Evolutionary conservation across 2,888 invertebrate species (phyloP), one percentile per base, ranked within the genome.

Genomic region (Automeris io): DNA sequence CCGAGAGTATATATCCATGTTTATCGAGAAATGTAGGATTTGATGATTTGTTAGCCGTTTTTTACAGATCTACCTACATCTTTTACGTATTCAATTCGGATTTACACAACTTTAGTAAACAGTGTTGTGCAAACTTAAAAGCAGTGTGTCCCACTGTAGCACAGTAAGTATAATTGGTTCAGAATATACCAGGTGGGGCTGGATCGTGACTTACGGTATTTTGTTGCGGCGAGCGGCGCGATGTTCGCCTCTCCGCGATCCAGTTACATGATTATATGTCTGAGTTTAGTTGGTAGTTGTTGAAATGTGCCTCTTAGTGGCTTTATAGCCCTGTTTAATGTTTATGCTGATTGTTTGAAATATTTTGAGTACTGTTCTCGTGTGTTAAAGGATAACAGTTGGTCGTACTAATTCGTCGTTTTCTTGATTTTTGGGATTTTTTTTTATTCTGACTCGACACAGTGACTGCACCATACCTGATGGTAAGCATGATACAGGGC

Each of bases 161-260:
- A 41, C 41, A 45, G 52, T 50, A 53, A 73, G 61, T 63, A 66
- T 77, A 79, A 77, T 78, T 76, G 77, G 73, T 77, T 72, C 51
- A 53, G 69, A 74, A 66, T 67, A 69, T 64, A 72, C 68, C 81
- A 82, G 81, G 81, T 83, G 82, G n/a, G n/a, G 56, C 56, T 60
- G 54, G 58, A 54, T 45, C 48, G 61, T 69, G 74, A 75, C 70
- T 73, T 70, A 73, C 67, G 60, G 51, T 29, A 29, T 29, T 29
- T 29, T 16, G 29, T 29, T 29, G 29, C 21, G 34, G 16, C 34
- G 34, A 34, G 29, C 16, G n/a, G 16, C 16, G 16, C 29, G 29
- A 4, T 29, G 29, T 19, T 33, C 33, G 33, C 22, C 34, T 13
- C 34, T 34, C 13, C 18, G 33, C 34, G 16, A 29, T 23, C 22